Evolutionary conservation across 1,140 invertebrate species (phyloP).

Genomic region (Armadillidium nasatum): DNA sequence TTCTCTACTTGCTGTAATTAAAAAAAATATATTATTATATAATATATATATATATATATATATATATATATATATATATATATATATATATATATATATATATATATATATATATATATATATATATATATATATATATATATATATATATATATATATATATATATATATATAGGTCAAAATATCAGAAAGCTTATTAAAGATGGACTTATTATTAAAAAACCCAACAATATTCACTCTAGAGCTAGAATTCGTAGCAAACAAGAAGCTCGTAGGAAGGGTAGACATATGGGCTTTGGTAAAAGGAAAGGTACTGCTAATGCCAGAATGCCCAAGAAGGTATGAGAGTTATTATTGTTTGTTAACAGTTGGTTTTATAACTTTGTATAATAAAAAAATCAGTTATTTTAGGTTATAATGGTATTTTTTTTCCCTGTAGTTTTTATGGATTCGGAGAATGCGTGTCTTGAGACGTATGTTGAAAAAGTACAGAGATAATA

Average conservation of each 20-base stretch:
- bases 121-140: too few species aligned
- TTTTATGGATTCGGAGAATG: slow-evolving; percentile 98
- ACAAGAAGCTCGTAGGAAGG: slow-evolving; percentile 91
- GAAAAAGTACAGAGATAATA: slow-evolving; percentile 95
- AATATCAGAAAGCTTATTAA: slow-evolving; percentile 96
- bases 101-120: too few species aligned
- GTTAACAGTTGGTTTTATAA: not conserved
- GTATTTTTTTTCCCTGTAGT: slow-evolving; percentile 50
- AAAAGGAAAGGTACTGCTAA: slow-evolving; percentile 98
- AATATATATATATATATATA: too few species aligned
- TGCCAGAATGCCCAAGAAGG: slow-evolving; percentile 97
- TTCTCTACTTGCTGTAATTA: not conserved
- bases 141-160: too few species aligned
- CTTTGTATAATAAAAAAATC: too few species aligned
- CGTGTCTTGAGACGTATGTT: slow-evolving; percentile 88
- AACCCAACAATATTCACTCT: slow-evolving; percentile 97
- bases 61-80: too few species aligned
- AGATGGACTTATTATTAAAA: slow-evolving; percentile 99
- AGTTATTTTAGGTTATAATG: not conserved
- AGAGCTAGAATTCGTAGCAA: slow-evolving; percentile 94
- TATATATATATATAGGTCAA: slow-evolving; percentile 69
- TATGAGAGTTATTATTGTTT: slow-evolving; percentile 49
- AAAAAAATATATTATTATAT: too few species aligned
- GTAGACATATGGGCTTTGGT: slow-evolving; percentile 97
- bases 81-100: too few species aligned